Conservation (phyloP, 2,113 vertebrate genomes). For the Tetrax tetrax region DNA sequence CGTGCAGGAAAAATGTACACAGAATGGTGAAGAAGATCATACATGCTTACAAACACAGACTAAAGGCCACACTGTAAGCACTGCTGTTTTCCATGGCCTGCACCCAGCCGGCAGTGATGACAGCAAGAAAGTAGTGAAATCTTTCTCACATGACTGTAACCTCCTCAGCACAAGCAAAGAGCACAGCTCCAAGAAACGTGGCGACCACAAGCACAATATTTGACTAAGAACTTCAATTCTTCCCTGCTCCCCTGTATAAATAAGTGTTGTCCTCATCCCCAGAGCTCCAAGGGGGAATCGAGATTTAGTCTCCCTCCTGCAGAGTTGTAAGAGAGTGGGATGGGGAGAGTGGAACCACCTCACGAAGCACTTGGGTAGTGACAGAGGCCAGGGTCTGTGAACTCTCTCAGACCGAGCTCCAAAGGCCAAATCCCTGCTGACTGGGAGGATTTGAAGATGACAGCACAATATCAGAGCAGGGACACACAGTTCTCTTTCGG, state of each 20-base stretch:
- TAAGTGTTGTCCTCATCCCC: too few relatives aligned
- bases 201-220: background rate
- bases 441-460: too few relatives aligned
- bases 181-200: background rate
- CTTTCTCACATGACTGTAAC: background rate
- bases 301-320: background rate
- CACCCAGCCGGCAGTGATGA: background rate
- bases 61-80: background rate
- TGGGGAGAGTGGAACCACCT: background rate
- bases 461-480: background rate
- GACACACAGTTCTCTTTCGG: background rate
- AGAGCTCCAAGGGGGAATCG: background rate
- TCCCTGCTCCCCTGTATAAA: background rate
- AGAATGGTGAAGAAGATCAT: background rate
- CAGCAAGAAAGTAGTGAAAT: background rate
- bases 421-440: background rate
- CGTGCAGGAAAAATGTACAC: background rate
- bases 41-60: background rate
- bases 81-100: background rate
- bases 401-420: background rate
- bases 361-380: background rate
- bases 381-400: background rate
- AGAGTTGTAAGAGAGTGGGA: too few relatives aligned
- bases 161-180: background rate
- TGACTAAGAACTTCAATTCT: background rate